Evolutionary conservation across 2,113 vertebrate genomes (phyloP).

Genomic region (Tylochromis polylepis): DNA sequence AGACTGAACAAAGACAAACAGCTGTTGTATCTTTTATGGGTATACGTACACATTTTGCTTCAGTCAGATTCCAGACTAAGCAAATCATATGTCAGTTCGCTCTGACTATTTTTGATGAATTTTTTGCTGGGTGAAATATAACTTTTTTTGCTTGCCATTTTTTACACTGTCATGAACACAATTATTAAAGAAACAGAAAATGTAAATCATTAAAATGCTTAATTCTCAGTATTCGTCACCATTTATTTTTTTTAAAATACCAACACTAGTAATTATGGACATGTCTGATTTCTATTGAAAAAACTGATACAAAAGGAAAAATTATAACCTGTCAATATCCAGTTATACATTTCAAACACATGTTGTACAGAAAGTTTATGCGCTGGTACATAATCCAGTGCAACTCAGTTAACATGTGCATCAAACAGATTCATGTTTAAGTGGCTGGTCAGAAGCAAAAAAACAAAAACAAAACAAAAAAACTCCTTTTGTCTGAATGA

Average conservation of each 20-base stretch:
- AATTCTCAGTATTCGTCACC: background rate
- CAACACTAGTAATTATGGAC: background rate
- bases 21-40: background rate
- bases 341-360: background rate
- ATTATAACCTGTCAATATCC: background rate
- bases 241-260: accelerated
- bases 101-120: background rate
- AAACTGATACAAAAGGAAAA: background rate
- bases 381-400: background rate
- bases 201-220: background rate
- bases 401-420: background rate
- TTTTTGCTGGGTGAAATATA: background rate
- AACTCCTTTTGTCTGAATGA: background rate
- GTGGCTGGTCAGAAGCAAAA: background rate
- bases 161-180: background rate
- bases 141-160: background rate
- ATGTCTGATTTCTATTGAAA: background rate
- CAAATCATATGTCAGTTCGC: background rate
- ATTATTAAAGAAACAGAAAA: background rate
- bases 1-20: background rate
- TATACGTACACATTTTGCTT: background rate
- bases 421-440: background rate
- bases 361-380: background rate
- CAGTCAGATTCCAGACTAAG: background rate
- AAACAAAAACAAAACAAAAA: background rate